Percentiles rank a stretch among this genome's conserved stretches.
These are phyloP conservation scores for Notechis scutatus DNA, from an alignment of 2,113 vertebrate genomes.

Conservation along the genomic window DNA sequence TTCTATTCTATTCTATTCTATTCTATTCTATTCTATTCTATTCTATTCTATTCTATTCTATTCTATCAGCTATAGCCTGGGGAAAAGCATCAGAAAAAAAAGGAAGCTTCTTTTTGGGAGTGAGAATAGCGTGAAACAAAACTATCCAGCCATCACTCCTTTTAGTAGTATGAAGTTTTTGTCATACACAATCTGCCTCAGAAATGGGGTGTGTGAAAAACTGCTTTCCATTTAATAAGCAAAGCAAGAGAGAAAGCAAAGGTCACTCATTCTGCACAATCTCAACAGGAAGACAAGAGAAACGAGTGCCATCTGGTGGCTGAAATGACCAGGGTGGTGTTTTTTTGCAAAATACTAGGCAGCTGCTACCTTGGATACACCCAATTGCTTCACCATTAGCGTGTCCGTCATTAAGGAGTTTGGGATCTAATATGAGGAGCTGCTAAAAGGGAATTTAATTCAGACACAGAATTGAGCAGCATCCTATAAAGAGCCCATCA, in stretches of 20 bases:
- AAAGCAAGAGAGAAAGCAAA: background rate
- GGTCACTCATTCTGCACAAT: background rate
- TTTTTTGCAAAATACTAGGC: background rate
- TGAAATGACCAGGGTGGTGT: no score
- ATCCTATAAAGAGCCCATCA: background rate
- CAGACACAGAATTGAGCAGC: background rate
- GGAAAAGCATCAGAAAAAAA: background rate
- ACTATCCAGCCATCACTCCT: background rate
- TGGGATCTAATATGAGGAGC: background rate
- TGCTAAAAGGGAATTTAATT: background rate
- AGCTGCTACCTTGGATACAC: background rate
- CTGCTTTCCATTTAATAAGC: background rate
- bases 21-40: no score
- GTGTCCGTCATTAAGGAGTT: background rate
- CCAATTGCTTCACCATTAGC: background rate
- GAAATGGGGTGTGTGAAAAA: background rate
- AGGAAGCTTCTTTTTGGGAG: background rate
- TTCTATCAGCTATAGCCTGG: background rate
- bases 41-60: no score
- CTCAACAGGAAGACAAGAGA: background rate
- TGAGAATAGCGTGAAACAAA: background rate
- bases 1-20: no score
- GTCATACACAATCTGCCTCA: background rate
- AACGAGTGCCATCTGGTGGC: background rate
- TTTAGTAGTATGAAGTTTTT: background rate